phyloP scores from a whole-genome alignment of 2,797 vertebrate species.

The Cyprinodon diabolis region DNA sequence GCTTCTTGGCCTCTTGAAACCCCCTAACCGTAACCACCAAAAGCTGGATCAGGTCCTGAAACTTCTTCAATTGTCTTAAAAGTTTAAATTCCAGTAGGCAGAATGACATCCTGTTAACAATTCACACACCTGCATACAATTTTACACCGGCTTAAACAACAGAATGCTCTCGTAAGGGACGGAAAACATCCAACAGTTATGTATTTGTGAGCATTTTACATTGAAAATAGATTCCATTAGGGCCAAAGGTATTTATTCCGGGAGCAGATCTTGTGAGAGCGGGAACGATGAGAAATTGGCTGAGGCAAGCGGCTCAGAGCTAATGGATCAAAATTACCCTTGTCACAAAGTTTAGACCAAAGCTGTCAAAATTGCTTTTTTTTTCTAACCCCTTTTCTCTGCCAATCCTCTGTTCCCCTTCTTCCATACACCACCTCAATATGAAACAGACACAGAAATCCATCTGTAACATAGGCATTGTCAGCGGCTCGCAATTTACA shows the following conservation, averaged over 20 bases:
- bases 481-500: constrained; percentile 85
- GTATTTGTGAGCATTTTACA: constrained; percentile 66
- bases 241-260: constrained; percentile 68
- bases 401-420: constrained; percentile 34
- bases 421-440: constrained; percentile 72
- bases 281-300: constrained; percentile 80
- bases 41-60: constrained; percentile 40
- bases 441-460: constrained; percentile 85
- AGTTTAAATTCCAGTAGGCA: constrained; percentile 55
- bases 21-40: constrained; percentile 23
- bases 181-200: constrained; percentile 58
- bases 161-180: constrained; percentile 48
- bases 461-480: constrained; percentile 84
- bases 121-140: constrained; percentile 65
- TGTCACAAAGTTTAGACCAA: constrained; percentile 84
- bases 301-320: constrained; percentile 76
- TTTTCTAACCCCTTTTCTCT: constrained; percentile 49
- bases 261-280: constrained; percentile 72
- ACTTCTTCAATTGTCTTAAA: constrained; percentile 54
- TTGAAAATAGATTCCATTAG: constrained; percentile 77
- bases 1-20: constrained; percentile 51
- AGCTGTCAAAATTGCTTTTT: constrained; percentile 79
- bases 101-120: constrained; percentile 59
- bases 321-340: constrained; percentile 87
- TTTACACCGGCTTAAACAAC: constrained; percentile 71